Percentiles rank a stretch among this genome's conserved stretches.
Evolutionary conservation across 2,888 invertebrate genomes (phyloP).

Genomic region (Helleia helle): DNA sequence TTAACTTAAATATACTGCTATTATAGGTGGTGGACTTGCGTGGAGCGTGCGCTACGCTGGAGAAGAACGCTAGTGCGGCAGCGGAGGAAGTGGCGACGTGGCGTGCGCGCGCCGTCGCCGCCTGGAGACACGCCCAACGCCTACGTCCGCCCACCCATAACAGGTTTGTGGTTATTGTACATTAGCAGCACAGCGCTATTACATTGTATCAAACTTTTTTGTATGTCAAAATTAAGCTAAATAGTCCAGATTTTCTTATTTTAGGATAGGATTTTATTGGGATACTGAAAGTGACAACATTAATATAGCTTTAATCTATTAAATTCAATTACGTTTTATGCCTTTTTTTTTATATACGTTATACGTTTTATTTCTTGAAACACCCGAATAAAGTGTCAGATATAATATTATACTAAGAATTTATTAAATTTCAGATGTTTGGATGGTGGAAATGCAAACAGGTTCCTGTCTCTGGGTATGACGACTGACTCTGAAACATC

Average conservation of each 20-base stretch:
- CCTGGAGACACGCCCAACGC: conserved; percentile 77
- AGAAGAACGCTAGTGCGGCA: conserved; percentile 80
- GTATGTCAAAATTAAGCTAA: too few species aligned
- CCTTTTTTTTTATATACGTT: too few species aligned
- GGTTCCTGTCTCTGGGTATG: conserved; percentile 48
- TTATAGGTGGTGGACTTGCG: conserved; percentile 78
- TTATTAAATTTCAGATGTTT: conserved; percentile 32
- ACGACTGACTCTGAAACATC: conserved; percentile 64
- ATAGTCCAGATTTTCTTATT: too few species aligned
- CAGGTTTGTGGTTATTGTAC: conserved; percentile 9
- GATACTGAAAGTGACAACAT: too few species aligned
- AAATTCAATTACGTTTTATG: too few species aligned
- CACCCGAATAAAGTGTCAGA: too few species aligned
- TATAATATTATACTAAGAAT: not conserved
- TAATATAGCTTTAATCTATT: too few species aligned
- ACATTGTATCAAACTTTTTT: too few species aligned
- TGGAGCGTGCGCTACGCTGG: conserved; percentile 82
- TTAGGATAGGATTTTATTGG: too few species aligned
- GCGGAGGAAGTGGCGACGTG: conserved; percentile 82
- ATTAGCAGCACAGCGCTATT: too few species aligned
- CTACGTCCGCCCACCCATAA: conserved; percentile 74
- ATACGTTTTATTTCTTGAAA: too few species aligned
- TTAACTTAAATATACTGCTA: too few species aligned
- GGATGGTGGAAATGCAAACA: conserved; percentile 45
- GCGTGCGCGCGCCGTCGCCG: conserved; percentile 79